Conservation (phyloP, 2,888 invertebrate genomes). For the Drosophila falleni region DNA sequence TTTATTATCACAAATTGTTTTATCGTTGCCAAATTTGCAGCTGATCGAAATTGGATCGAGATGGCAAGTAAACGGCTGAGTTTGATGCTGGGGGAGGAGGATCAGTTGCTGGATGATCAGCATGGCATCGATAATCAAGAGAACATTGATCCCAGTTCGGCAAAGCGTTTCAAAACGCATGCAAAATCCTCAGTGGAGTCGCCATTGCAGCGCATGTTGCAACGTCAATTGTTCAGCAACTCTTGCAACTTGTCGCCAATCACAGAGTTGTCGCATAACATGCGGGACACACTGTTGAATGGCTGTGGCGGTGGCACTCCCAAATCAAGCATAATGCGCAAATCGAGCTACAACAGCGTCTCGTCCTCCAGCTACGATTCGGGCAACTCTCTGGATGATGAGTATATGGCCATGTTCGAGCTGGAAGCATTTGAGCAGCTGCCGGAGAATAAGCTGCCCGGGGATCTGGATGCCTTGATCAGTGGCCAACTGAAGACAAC, state of each 20-base stretch:
- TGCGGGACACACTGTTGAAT: conserved; percentile 43
- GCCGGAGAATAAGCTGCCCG: conserved; percentile 84
- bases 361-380: conserved; percentile 86
- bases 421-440: conserved; percentile 83
- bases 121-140: conserved; percentile 15
- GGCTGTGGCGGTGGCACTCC: conserved; percentile 47
- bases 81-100: conserved; percentile 31
- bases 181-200: conserved; percentile 16
- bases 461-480: conserved; percentile 87
- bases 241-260: conserved; percentile 57
- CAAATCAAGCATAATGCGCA: conserved; percentile 70
- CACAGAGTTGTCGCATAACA: conserved; percentile 60
- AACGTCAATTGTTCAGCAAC: conserved; percentile 36
- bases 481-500: conserved; percentile 86
- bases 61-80: conserved; percentile 52
- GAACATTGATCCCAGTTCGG: conserved; percentile 15
- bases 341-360: conserved; percentile 86
- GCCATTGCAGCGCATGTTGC: conserved; percentile 58
- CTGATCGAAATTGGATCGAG: conserved; percentile 3
- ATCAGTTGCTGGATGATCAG: background rate
- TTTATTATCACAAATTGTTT: background rate
- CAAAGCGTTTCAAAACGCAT: conserved; percentile 52
- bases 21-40: background rate
- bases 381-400: conserved; percentile 87
- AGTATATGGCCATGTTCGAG: conserved; percentile 87